Percentiles rank a stretch among this genome's conserved stretches.
phyloP scores from a whole-genome alignment of 2,888 invertebrate species.

The Standfussiana lucernea region DNA sequence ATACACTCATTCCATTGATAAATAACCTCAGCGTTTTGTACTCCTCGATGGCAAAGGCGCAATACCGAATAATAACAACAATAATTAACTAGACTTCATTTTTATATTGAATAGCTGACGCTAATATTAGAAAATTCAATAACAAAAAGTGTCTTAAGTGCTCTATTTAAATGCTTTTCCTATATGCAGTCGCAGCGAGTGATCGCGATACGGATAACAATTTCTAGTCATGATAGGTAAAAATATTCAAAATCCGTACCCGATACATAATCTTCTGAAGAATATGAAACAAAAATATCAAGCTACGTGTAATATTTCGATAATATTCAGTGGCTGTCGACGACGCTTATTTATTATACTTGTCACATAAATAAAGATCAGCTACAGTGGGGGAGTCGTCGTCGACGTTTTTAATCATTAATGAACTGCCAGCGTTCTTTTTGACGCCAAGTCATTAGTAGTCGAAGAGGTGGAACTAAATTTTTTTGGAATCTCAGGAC shows the following conservation, averaged over 20 bases:
- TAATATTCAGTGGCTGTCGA: conserved; percentile 32
- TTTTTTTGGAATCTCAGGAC: conserved; percentile 2
- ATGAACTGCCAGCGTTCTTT: conserved; percentile 65
- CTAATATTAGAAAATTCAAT: conserved; percentile 8
- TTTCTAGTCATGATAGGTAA: conserved; percentile 11
- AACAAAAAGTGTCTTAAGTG: neutral
- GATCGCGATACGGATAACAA: neutral
- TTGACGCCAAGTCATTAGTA: conserved; percentile 55
- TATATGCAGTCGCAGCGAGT: neutral
- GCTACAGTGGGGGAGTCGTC: conserved; percentile 53
- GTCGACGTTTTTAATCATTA: conserved; percentile 71
- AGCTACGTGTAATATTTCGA: conserved; percentile 38
- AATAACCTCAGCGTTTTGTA: conserved; percentile 34
- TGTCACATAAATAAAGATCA: conserved; percentile 73
- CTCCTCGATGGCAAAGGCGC: conserved; percentile 9
- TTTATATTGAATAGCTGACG: neutral
- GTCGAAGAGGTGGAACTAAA: conserved; percentile 44
- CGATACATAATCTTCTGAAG: conserved; percentile 9
- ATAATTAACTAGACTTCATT: conserved; percentile 17
- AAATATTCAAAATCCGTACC: conserved; percentile 22
- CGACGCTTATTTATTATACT: conserved; percentile 67
- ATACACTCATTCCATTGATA: conserved; percentile 60
- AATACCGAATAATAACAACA: conserved; percentile 1
- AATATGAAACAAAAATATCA: conserved; percentile 42
- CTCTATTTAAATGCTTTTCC: conserved; percentile 7